phyloP scores from a whole-genome alignment of 2,797 vertebrate genomes.

The Girardinus metallicus region DNA sequence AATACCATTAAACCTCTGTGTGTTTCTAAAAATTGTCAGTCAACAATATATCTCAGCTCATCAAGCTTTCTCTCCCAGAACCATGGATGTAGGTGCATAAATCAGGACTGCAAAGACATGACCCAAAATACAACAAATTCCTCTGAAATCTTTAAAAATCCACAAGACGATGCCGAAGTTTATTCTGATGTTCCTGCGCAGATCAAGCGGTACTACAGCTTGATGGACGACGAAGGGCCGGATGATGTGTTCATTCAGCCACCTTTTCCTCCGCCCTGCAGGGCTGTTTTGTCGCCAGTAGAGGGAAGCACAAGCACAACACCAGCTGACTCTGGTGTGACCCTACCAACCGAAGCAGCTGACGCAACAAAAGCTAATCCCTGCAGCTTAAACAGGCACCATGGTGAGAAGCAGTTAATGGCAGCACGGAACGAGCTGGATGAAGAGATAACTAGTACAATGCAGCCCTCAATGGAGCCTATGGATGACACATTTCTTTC shows the following conservation, averaged over 20 bases:
- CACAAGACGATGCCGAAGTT: not conserved
- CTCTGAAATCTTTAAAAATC: not conserved
- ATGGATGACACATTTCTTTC: slow-evolving; percentile 15
- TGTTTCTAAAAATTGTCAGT: slow-evolving; percentile 30
- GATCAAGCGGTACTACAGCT: slow-evolving; percentile 20
- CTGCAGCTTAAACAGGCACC: slow-evolving; percentile 63
- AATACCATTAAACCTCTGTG: slow-evolving; percentile 5
- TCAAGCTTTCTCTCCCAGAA: slow-evolving; percentile 28
- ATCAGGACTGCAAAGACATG: slow-evolving; percentile 29
- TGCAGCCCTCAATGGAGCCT: slow-evolving; percentile 24
- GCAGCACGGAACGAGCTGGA: slow-evolving; percentile 42
- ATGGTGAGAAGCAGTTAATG: slow-evolving; percentile 55
- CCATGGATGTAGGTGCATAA: slow-evolving; percentile 45
- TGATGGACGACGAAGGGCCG: slow-evolving; percentile 49
- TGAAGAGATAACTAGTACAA: slow-evolving; percentile 30
- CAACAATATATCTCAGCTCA: slow-evolving; percentile 22
- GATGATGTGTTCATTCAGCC: slow-evolving; percentile 50
- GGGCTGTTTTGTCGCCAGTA: slow-evolving; percentile 33
- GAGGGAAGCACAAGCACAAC: slow-evolving; percentile 36
- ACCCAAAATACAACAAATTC: slow-evolving; percentile 3
- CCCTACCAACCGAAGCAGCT: slow-evolving; percentile 49
- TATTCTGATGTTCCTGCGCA: not conserved
- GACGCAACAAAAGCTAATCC: slow-evolving; percentile 71
- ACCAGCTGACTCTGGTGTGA: slow-evolving; percentile 54
- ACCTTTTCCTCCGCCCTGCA: slow-evolving; percentile 3